Conservation (phyloP, 92 coral and sea anemone species). For the Pocillopora meandrina region DNA sequence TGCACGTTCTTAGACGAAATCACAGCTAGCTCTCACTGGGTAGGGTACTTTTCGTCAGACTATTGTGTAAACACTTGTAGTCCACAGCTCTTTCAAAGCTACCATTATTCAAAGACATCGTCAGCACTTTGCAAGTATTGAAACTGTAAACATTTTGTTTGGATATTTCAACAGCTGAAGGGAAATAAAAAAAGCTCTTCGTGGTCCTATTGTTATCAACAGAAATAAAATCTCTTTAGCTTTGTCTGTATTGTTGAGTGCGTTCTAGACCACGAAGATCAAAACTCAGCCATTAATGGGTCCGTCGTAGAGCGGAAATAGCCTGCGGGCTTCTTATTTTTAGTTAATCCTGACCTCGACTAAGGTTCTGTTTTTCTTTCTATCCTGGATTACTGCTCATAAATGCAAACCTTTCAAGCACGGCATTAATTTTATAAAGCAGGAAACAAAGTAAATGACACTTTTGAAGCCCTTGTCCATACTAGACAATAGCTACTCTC, state of each 20-base stretch:
- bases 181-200: background rate
- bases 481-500: background rate
- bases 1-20: background rate
- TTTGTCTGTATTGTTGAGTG: background rate
- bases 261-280: constrained; percentile 5
- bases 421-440: background rate
- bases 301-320: constrained; percentile 15
- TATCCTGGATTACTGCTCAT: background rate
- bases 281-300: constrained; percentile 7
- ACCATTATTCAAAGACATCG: too few species aligned
- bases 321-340: background rate
- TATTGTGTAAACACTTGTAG: too few species aligned
- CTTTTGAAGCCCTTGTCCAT: background rate
- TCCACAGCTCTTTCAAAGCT: too few species aligned
- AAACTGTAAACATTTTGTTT: too few species aligned
- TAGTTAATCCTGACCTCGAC: constrained; percentile 10
- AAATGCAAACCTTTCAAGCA: constrained; percentile 15
- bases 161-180: background rate
- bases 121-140: too few species aligned
- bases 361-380: background rate
- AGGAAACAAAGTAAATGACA: constrained; percentile 16
- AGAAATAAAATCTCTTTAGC: background rate
- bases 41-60: too few species aligned
- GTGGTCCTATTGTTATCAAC: background rate
- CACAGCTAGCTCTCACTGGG: background rate